A percentile compares a stretch with the other conserved stretches of the same genome.
These are phyloP conservation scores for Micrastur ruficollis DNA, from an alignment of 2,797 vertebrate genomes.

Conservation along the genomic window DNA sequence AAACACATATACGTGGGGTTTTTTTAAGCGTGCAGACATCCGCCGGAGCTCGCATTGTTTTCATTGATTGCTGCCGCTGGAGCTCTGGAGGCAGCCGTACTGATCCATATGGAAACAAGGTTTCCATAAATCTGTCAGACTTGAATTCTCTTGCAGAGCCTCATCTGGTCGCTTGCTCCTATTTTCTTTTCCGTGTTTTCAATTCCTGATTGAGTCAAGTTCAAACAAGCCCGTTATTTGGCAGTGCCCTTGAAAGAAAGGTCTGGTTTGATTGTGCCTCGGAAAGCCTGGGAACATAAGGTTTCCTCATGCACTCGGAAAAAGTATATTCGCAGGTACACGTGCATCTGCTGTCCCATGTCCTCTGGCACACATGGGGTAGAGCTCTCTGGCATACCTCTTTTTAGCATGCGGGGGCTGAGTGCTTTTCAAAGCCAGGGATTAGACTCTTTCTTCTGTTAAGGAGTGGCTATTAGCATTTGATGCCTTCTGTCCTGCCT, in stretches of 20 bases:
- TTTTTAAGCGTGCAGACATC: conserved; percentile 22
- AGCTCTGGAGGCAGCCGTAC: conserved; percentile 20
- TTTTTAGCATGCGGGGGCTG: conserved; percentile 4
- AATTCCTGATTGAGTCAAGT: conserved; percentile 8
- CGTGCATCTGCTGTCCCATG: background rate
- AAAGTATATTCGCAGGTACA: background rate
- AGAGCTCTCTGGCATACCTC: background rate
- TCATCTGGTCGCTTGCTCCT: conserved; percentile 27
- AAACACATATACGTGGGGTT: background rate
- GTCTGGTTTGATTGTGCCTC: conserved; percentile 7
- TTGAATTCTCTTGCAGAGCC: conserved; percentile 47
- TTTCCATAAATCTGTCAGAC: conserved; percentile 60
- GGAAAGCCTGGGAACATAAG: conserved; percentile 18
- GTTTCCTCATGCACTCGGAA: conserved; percentile 1
- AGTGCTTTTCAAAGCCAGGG: conserved; percentile 43
- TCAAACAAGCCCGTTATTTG: conserved; percentile 53
- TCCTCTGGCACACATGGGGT: background rate
- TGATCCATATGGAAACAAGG: conserved; percentile 55
- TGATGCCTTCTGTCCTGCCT: conserved; percentile 61
- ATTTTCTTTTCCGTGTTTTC: conserved; percentile 37
- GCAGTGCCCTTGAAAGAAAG: conserved; percentile 33
- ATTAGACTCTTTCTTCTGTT: conserved; percentile 43
- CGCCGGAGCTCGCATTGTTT: background rate
- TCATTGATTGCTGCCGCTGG: conserved; percentile 3
- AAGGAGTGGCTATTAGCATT: conserved; percentile 53